phyloP scores from a whole-genome alignment of 2,113 vertebrate species.

The Egretta garzetta region DNA sequence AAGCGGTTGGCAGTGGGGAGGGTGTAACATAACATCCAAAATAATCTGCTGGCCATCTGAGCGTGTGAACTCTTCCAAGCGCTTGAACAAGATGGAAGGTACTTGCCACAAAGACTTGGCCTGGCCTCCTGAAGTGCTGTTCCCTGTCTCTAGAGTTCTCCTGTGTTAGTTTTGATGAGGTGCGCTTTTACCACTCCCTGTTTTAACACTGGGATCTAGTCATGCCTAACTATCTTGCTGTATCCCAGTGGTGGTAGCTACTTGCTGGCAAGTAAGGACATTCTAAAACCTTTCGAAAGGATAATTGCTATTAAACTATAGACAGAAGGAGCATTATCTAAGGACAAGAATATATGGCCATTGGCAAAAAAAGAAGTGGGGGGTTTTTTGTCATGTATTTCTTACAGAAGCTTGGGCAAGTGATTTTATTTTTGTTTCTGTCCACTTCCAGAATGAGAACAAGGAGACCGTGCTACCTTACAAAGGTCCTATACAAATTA shows the following conservation, averaged over 20 bases:
- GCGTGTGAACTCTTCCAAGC: accelerated
- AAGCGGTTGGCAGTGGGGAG: not conserved
- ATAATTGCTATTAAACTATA: not conserved
- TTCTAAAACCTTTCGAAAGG: not conserved
- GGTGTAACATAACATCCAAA: not conserved
- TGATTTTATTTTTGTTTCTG: not conserved
- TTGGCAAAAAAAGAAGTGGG: not conserved
- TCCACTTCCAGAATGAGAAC: not conserved
- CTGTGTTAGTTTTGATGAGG: not conserved
- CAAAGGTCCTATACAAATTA: not conserved
- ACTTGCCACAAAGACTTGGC: accelerated
- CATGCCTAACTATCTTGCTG: not conserved
- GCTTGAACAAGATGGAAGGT: not conserved
- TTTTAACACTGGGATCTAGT: too few relatives aligned
- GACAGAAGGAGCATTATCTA: not conserved
- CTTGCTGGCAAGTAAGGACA: not conserved
- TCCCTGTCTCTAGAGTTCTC: not conserved
- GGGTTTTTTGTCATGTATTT: not conserved
- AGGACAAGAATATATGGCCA: not conserved
- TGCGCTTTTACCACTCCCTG: not conserved
- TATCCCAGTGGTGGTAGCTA: not conserved
- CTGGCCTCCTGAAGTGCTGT: not conserved
- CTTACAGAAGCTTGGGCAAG: not conserved
- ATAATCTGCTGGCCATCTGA: not conserved
- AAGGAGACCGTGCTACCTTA: not conserved